These are phyloP conservation scores for Vombatus ursinus DNA, from an alignment of 2,113 vertebrate species.

Conservation along the genomic window DNA sequence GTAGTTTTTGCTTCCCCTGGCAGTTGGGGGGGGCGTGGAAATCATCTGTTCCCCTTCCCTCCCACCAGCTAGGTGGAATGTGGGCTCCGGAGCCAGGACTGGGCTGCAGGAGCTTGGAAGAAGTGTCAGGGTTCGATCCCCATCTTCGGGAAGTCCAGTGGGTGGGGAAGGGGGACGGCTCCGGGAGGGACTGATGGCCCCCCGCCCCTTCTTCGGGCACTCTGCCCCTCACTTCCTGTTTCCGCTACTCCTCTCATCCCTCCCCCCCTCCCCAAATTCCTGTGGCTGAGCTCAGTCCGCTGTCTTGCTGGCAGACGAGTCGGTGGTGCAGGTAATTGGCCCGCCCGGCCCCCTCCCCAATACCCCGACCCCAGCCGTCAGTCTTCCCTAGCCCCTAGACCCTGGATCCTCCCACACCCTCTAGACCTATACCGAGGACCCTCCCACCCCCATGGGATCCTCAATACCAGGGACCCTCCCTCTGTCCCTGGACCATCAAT, in stretches of 20 bases:
- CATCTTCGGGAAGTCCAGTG: background rate
- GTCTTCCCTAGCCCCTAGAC: background rate
- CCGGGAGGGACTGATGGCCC: background rate
- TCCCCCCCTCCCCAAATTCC: background rate
- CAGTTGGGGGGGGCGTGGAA: background rate
- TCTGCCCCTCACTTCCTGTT: constrained; percentile 49
- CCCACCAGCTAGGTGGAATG: background rate
- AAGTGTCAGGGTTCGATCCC: accelerated
- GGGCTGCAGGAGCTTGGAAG: background rate
- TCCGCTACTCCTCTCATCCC: background rate
- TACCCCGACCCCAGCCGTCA: background rate
- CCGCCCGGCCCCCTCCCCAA: background rate
- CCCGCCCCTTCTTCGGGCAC: background rate
- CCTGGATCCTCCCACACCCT: background rate
- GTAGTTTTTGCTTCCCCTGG: background rate
- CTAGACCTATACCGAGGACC: too few relatives aligned
- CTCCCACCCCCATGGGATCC: background rate
- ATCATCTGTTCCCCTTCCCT: background rate
- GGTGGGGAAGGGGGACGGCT: background rate
- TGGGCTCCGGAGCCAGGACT: too few relatives aligned
- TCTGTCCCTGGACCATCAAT: background rate
- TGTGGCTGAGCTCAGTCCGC: background rate
- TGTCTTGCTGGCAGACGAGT: background rate
- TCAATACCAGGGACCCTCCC: background rate
- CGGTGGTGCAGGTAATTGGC: background rate